Percentiles rank a stretch among this genome's conserved stretches.
phyloP scores from a whole-genome alignment of 2,797 vertebrate species.

The Carduelis carduelis region DNA sequence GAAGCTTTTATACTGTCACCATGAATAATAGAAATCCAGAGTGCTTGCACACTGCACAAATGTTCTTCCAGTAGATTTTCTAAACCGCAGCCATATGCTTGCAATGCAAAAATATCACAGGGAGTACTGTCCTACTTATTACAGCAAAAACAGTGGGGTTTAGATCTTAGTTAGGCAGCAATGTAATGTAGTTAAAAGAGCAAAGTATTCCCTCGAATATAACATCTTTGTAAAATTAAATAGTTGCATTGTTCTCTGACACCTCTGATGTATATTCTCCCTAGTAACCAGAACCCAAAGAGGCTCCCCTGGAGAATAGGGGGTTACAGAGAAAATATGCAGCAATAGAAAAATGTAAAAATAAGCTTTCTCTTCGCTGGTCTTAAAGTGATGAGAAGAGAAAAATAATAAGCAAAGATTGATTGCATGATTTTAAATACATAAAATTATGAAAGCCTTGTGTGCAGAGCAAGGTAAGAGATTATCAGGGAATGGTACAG shows the following conservation, averaged over 20 bases:
- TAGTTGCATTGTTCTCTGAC: not conserved
- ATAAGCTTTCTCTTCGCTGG: not conserved
- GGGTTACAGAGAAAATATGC: not conserved
- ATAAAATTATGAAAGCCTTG: not conserved
- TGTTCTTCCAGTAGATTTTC: constrained; percentile 51
- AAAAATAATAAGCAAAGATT: not conserved
- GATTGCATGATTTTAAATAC: not conserved
- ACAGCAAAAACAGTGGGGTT: constrained; percentile 14
- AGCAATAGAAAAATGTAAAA: not conserved
- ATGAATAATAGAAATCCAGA: constrained; percentile 54
- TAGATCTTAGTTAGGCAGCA: constrained; percentile 10
- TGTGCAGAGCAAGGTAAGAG: not conserved
- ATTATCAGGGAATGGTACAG: not conserved
- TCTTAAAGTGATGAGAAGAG: not conserved
- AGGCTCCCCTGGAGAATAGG: not conserved
- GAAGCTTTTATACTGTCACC: constrained; percentile 15
- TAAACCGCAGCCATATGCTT: constrained; percentile 51
- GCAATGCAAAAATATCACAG: constrained; percentile 50
- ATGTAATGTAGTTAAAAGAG: constrained; percentile 6
- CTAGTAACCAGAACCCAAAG: not conserved
- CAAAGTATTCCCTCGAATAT: not conserved
- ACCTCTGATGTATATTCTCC: not conserved
- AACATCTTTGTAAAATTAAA: constrained; percentile 20
- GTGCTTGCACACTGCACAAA: constrained; percentile 21
- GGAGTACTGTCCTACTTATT: constrained; percentile 53